A percentile compares a stretch with the other conserved stretches of the same genome.
phyloP scores from a whole-genome alignment of 1,140 invertebrate species.

The Caenorhabditis inopinata region DNA sequence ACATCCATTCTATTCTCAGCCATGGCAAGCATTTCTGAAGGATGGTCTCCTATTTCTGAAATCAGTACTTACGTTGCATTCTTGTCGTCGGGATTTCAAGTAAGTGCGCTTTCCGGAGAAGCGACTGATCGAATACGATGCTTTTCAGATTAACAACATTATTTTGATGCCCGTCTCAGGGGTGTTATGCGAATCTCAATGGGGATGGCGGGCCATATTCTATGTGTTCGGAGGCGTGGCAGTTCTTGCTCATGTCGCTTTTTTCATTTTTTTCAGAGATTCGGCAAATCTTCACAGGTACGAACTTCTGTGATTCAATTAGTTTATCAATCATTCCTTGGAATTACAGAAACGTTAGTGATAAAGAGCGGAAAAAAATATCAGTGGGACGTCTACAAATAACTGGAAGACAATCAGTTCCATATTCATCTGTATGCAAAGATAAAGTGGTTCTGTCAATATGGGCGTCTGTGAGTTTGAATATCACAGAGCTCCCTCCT shows the following conservation, averaged over 20 bases:
- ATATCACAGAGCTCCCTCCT: too few species aligned
- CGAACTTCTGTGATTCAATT: not conserved
- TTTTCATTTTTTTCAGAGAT: slow-evolving; percentile 49
- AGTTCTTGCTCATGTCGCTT: slow-evolving; percentile 35
- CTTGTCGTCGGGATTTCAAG: slow-evolving; percentile 57
- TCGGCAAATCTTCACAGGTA: slow-evolving; percentile 43
- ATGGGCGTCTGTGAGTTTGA: slow-evolving; percentile 29
- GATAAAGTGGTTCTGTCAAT: slow-evolving; percentile 45
- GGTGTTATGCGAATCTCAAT: slow-evolving; percentile 41
- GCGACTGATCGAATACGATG: not conserved
- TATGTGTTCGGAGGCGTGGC: slow-evolving; percentile 49
- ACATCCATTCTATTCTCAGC: slow-evolving; percentile 58
- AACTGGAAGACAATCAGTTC: not conserved
- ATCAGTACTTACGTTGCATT: slow-evolving; percentile 59
- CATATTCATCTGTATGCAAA: slow-evolving; percentile 44
- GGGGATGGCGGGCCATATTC: slow-evolving; percentile 50
- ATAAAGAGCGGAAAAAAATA: slow-evolving; percentile 33
- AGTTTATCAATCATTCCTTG: not conserved
- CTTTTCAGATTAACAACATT: slow-evolving; percentile 49
- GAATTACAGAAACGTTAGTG: slow-evolving; percentile 16
- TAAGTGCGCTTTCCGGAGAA: not conserved
- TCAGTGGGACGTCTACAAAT: not conserved
- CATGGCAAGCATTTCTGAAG: slow-evolving; percentile 52
- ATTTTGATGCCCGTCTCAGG: slow-evolving; percentile 53
- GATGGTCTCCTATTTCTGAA: slow-evolving; percentile 56